These are phyloP conservation scores for Acanthaster planci DNA, from an alignment of 35 echinoderm and acorn worm genomes.

Conservation along the genomic window DNA sequence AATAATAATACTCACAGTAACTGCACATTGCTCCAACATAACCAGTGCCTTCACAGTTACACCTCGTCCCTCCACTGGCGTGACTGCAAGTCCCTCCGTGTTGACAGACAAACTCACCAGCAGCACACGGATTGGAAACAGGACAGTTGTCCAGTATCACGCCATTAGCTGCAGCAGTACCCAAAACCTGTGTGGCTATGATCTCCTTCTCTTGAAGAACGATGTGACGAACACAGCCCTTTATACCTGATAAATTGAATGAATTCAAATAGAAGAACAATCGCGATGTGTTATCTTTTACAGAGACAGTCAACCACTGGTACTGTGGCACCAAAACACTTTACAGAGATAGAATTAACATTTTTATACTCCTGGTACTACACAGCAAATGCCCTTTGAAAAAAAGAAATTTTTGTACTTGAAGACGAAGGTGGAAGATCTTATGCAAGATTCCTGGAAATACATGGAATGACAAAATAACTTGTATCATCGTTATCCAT, in stretches of 20 bases:
- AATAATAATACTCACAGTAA: neutral
- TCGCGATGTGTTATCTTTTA: too few relatives aligned
- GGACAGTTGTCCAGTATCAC: neutral
- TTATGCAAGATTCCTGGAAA: too few relatives aligned
- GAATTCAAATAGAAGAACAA: too few relatives aligned
- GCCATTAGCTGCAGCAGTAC: conserved; percentile 14
- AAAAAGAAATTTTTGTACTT: too few relatives aligned
- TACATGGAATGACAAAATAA: too few relatives aligned
- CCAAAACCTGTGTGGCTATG: neutral
- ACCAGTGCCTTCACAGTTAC: conserved; percentile 4
- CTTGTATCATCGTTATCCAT: too few relatives aligned
- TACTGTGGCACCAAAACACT: too few relatives aligned
- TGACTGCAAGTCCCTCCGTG: conserved; percentile 11
- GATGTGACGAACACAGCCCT: conserved; percentile 10
- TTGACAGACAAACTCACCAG: conserved; percentile 15
- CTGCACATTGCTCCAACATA: conserved; percentile 28
- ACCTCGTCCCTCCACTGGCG: neutral
- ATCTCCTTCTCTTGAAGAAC: neutral
- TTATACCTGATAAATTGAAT: neutral
- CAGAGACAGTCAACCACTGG: neutral
- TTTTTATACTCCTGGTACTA: too few relatives aligned
- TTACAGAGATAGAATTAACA: too few relatives aligned
- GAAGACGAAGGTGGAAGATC: too few relatives aligned
- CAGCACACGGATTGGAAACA: conserved; percentile 15
- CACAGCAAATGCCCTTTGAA: too few relatives aligned